Percentiles rank a stretch among this genome's conserved stretches.
Evolutionary conservation across 1,140 invertebrate species (phyloP).

Genomic region (Diploscapter pachys): DNA sequence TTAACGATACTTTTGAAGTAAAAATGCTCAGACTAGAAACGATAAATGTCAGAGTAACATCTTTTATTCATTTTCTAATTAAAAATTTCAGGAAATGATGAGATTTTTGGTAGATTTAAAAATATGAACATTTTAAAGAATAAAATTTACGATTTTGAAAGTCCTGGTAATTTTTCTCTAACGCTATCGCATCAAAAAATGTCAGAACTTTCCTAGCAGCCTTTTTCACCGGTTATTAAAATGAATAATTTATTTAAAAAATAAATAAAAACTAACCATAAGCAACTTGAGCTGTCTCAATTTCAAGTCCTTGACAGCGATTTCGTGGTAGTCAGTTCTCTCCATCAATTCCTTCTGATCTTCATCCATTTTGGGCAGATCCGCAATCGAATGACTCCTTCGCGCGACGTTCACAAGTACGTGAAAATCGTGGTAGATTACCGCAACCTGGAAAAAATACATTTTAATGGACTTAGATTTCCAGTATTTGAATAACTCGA

Average conservation of each 20-base stretch:
- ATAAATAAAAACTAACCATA: conserved; percentile 18
- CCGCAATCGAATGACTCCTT: not conserved
- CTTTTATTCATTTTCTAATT: too few species aligned
- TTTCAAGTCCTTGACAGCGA: conserved; percentile 57
- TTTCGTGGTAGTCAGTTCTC: conserved; percentile 49
- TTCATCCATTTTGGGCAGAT: not conserved
- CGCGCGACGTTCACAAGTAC: conserved; percentile 51
- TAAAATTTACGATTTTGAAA: too few species aligned
- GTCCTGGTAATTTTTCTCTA: too few species aligned
- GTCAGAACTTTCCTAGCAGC: too few species aligned
- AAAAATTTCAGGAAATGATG: too few species aligned
- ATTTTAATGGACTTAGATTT: not conserved
- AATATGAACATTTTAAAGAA: too few species aligned
- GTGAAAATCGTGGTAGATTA: conserved; percentile 57
- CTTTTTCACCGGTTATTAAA: not conserved
- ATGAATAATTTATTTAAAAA: not conserved
- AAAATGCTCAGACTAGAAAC: too few species aligned
- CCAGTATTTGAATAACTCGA: too few species aligned
- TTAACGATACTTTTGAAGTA: too few species aligned
- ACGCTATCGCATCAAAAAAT: too few species aligned
- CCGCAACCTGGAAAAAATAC: conserved; percentile 30
- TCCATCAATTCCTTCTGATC: not conserved
- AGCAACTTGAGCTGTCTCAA: conserved; percentile 48
- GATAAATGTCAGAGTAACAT: too few species aligned
- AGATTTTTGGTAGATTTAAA: too few species aligned